Percentiles rank a stretch among this genome's conserved stretches.
These are phyloP conservation scores for Drosophila meridiana DNA, from an alignment of 2,888 invertebrate species.

Conservation along the genomic window DNA sequence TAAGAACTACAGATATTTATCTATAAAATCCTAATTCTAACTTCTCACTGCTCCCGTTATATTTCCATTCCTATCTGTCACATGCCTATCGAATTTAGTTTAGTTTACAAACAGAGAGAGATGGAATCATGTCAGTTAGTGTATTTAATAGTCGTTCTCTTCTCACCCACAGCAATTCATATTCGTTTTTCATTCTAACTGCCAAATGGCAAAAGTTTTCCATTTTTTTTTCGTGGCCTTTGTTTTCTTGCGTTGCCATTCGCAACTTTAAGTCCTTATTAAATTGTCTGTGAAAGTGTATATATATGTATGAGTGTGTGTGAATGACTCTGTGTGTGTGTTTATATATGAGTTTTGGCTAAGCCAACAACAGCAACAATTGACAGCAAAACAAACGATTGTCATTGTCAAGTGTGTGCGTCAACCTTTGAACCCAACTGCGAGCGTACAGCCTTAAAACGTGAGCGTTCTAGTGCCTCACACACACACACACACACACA, in stretches of 20 bases:
- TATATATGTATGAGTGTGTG: conserved; percentile 2
- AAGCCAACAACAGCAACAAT: conserved; percentile 64
- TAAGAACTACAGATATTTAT: no score
- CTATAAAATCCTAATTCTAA: no score
- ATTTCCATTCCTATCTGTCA: no score
- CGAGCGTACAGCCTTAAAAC: conserved; percentile 34
- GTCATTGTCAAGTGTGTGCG: conserved; percentile 80
- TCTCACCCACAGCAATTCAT: background rate
- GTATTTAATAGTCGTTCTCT: background rate
- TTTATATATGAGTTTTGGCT: conserved; percentile 16
- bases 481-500: background rate
- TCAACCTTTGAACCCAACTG: conserved; percentile 76
- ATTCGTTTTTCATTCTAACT: conserved; percentile 49
- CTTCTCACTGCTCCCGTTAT: no score
- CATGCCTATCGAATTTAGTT: background rate
- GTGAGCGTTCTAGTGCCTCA: conserved; percentile 14
- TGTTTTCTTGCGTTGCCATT: conserved; percentile 42
- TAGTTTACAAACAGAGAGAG: background rate
- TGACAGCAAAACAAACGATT: conserved; percentile 79
- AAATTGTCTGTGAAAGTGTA: conserved; percentile 55
- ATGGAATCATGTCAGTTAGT: background rate
- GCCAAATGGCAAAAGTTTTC: conserved; percentile 71
- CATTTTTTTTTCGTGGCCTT: conserved; percentile 19
- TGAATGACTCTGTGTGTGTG: conserved; percentile 4
- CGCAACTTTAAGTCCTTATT: conserved; percentile 74